Conservation (phyloP, 2,113 vertebrate genomes). For the Phalacrocorax carbo region DNA sequence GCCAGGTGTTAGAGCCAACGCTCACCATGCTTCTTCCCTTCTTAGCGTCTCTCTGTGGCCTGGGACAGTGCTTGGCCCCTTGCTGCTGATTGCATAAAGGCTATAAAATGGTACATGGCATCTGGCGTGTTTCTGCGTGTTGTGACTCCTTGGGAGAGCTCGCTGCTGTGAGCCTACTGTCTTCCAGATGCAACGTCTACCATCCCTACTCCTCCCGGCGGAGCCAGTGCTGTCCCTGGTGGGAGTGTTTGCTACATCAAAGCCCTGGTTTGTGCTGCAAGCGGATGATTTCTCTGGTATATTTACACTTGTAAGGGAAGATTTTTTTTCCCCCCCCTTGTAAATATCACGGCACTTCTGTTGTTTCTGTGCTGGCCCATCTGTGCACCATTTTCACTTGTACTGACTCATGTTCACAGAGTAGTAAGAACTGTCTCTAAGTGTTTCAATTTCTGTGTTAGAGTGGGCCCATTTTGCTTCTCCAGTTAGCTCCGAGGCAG, state of each 20-base stretch:
- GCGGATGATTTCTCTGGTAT: conserved; percentile 31
- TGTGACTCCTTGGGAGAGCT: neutral
- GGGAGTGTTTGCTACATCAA: conserved; percentile 49
- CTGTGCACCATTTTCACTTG: conserved; percentile 59
- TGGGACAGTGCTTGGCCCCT: neutral
- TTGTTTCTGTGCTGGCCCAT: conserved; percentile 56
- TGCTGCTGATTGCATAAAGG: neutral
- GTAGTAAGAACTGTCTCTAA: conserved; percentile 10
- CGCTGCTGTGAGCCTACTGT: neutral
- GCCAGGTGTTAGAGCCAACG: neutral
- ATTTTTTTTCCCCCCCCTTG: neutral
- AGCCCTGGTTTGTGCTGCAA: neutral
- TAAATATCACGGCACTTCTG: conserved; percentile 57
- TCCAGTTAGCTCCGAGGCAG: neutral
- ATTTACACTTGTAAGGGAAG: conserved; percentile 59
- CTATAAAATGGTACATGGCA: neutral
- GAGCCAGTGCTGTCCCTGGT: neutral
- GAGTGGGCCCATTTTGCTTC: neutral
- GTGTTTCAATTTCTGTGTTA: neutral
- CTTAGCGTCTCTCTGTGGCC: fast-evolving
- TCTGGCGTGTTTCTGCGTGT: neutral
- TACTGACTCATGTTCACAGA: conserved; percentile 44
- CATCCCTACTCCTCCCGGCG: neutral
- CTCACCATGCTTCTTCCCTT: neutral
- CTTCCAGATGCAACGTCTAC: conserved; percentile 4